phyloP scores from a whole-genome alignment of 2,888 invertebrate genomes.

The Sylvicola cinctus region DNA sequence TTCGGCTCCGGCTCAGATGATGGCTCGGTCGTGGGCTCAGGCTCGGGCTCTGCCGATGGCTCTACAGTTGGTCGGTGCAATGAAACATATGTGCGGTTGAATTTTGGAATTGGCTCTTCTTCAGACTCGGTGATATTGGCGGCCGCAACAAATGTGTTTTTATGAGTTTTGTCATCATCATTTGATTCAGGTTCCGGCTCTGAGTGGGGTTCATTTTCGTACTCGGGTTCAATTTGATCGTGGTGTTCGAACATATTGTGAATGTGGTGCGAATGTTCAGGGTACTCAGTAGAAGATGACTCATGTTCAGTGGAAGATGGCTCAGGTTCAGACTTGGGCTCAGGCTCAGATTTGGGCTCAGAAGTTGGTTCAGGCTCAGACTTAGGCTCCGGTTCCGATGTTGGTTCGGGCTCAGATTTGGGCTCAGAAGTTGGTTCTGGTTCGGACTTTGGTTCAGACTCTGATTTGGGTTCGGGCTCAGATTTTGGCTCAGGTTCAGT shows the following conservation, averaged over 20 bases:
- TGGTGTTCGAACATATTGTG: no score
- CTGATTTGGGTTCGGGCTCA: slow-evolving; percentile 18
- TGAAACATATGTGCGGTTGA: slow-evolving; percentile 1
- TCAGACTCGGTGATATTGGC: no score
- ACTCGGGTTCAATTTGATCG: no score
- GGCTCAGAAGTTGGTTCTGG: slow-evolving; percentile 19
- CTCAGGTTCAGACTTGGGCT: slow-evolving; percentile 20
- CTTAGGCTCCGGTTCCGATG: slow-evolving; percentile 4
- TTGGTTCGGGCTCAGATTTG: slow-evolving; percentile 9
- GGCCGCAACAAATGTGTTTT: no score
- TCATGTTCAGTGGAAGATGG: slow-evolving; percentile 19
- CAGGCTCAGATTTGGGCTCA: slow-evolving; percentile 19
- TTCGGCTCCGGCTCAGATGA: slow-evolving; percentile 16
- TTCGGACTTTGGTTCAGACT: slow-evolving; percentile 17
- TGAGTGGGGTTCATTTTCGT: no score
- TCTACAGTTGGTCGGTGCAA: slow-evolving; percentile 9
- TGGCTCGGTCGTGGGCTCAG: slow-evolving; percentile 18
- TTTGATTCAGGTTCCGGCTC: no score
- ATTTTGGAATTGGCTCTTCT: no score
- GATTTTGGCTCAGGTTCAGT: slow-evolving; percentile 15
- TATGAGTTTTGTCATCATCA: no score
- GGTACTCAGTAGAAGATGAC: slow-evolving; percentile 21
- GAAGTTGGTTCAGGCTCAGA: slow-evolving; percentile 16
- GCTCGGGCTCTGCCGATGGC: slow-evolving; percentile 14
- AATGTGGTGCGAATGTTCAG: slow-evolving; percentile 6